Evolutionary conservation across 2,888 invertebrate genomes (phyloP), one percentile per base, ranked within the genome.

Genomic region (Poecilus cupreus): DNA sequence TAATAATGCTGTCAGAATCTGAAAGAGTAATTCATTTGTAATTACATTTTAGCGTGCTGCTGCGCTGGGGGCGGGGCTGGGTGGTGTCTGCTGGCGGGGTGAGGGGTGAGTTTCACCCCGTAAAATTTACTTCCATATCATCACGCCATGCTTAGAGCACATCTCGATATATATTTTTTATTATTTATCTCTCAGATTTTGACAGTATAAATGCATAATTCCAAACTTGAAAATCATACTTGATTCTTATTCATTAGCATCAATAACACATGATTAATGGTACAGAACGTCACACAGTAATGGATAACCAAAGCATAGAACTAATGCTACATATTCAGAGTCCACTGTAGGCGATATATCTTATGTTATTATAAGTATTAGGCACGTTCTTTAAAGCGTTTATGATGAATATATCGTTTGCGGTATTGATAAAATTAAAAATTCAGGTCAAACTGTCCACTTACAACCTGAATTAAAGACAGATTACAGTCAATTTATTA

Each of bases 1-100:
- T 86, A 87, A 87, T 87, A 87, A 86, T 86, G 83, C 86, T 86
- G 87, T 87, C 87, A 86, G 85, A 83, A 84, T 84, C 84, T 85
- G 85, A 85, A 85, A 85, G 86, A 85, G 85, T 87, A 87, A 86
- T 87, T 87, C 86, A 85, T 87, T 86, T 84, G 85, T 88, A 88
- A 88, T 87, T 87, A 86, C 87, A 83, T 82, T 86, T 85, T 88
- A 84, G 88, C 88, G 87, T 88, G 88, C 86, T 84, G 84, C 84
- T 84, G 84, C 82, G 83, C 83, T 6, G 83, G 83, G 82, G 84
- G 84, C 81, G 82, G 82, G 83, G 4, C 26, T 8, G 32, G 24
- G 11, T 60, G 24, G 18, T 51, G 51, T 51, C 51, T 51, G 43
- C 10, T 32, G 6, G 8, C 32, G 32, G 32, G 4, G 32, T 32